A percentile compares a stretch with the other conserved stretches of the same genome.
Conservation (phyloP, 2,113 vertebrate species). For the Menura novaehollandiae region DNA sequence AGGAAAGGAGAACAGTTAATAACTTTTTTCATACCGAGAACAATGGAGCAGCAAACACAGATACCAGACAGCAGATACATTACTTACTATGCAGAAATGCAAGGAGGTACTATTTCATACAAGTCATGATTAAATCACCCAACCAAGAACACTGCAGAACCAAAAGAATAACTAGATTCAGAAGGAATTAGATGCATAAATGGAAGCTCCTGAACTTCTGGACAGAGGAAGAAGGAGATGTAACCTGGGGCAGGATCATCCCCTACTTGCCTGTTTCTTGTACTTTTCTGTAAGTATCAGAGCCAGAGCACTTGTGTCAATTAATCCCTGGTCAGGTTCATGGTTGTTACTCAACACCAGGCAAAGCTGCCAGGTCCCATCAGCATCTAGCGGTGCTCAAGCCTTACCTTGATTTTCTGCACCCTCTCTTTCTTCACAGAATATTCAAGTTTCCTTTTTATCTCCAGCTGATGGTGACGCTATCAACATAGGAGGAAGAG, state of each 20-base stretch:
- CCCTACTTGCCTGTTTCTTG: not conserved
- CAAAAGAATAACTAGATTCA: not conserved
- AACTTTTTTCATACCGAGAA: not conserved
- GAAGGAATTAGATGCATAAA: not conserved
- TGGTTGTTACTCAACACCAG: not conserved
- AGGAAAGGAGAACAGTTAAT: not conserved
- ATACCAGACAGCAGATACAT: not conserved
- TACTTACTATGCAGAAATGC: not conserved
- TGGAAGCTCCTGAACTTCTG: not conserved
- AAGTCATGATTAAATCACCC: not conserved
- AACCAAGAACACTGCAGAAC: not conserved
- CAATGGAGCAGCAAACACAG: not conserved
- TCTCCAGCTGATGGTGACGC: slow-evolving; percentile 81
- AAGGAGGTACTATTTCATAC: not conserved
- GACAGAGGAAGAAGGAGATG: not conserved
- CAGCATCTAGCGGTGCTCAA: not conserved
- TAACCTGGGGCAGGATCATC: not conserved
- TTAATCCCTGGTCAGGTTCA: not conserved
- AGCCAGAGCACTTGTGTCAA: not conserved
- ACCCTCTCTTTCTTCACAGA: slow-evolving; percentile 72
- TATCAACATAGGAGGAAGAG: slow-evolving; percentile 27
- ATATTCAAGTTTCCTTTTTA: slow-evolving; percentile 78
- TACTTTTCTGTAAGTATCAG: not conserved
- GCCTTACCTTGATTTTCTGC: slow-evolving; percentile 80
- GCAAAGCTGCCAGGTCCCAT: not conserved